phyloP scores from a whole-genome alignment of 1,140 invertebrate genomes.

The Eriosoma lanigerum region DNA sequence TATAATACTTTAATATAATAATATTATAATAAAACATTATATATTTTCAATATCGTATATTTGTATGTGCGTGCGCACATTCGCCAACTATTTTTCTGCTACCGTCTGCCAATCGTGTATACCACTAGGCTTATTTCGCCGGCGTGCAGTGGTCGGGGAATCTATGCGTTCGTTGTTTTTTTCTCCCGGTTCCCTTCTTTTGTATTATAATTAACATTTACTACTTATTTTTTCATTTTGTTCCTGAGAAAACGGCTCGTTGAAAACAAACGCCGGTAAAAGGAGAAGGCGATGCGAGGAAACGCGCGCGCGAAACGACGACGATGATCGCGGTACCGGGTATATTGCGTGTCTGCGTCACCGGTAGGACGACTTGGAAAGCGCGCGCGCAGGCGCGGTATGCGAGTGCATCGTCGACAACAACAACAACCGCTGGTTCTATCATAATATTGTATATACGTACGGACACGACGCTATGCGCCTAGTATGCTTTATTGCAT shows the following conservation, averaged over 20 bases:
- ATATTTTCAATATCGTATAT: not conserved
- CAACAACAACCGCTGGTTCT: not conserved
- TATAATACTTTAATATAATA: not conserved
- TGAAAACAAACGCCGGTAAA: not conserved
- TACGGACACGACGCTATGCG: not conserved
- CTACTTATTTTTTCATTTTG: not conserved
- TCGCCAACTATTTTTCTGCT: slow-evolving; percentile 27
- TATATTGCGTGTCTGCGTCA: not conserved
- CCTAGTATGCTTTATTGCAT: not conserved
- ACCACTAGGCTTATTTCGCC: not conserved
- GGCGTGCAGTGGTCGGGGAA: not conserved
- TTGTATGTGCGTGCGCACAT: not conserved
- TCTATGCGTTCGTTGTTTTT: not conserved
- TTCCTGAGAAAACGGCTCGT: not conserved
- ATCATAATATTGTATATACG: not conserved
- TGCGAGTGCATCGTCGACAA: not conserved
- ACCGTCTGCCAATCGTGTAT: not conserved
- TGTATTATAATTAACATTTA: too few species aligned
- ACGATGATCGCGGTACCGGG: not conserved
- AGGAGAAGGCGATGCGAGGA: not conserved
- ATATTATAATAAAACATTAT: too few species aligned
- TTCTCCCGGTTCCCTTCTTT: not conserved
- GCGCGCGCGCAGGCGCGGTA: not conserved
- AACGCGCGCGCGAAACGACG: slow-evolving; percentile 7
- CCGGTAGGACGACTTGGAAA: not conserved